Percentiles rank a stretch among this genome's conserved stretches.
Evolutionary conservation across 1,140 invertebrate species (phyloP).

Genomic region (Ceratina australensis): DNA sequence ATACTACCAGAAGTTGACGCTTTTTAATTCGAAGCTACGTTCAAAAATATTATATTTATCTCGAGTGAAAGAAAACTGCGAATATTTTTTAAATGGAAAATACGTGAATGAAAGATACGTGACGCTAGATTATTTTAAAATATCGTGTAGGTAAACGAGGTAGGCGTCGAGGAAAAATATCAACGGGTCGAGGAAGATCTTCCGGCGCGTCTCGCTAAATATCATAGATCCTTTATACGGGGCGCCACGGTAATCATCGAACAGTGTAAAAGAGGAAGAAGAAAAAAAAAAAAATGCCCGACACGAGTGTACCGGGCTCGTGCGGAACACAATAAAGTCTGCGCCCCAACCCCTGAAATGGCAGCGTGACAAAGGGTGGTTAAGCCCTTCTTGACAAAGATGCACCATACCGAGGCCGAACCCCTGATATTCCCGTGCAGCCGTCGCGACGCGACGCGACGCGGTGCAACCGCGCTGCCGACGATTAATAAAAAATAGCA

Average conservation of each 20-base stretch:
- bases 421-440: constrained; percentile 51
- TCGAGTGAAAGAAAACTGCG: neutral
- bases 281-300: constrained; percentile 62
- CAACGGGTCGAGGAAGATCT: neutral
- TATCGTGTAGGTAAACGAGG: too few relatives aligned
- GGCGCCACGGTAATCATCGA: constrained; percentile 5
- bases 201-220: constrained; percentile 23
- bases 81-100: too few relatives aligned
- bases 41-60: too few relatives aligned
- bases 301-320: constrained; percentile 64
- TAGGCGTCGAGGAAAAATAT: neutral
- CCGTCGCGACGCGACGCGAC: constrained; percentile 46
- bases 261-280: neutral
- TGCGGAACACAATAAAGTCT: constrained; percentile 73
- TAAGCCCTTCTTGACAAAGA: constrained; percentile 73
- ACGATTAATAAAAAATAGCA: neutral
- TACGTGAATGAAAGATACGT: too few relatives aligned
- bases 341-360: constrained; percentile 67
- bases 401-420: constrained; percentile 62
- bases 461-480: constrained; percentile 34
- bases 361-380: constrained; percentile 70
- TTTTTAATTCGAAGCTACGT: too few relatives aligned
- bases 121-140: neutral
- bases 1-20: too few relatives aligned
- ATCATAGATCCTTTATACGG: constrained; percentile 34